phyloP scores from a whole-genome alignment of 2,113 vertebrate genomes.

The Hepsetus odoe region DNA sequence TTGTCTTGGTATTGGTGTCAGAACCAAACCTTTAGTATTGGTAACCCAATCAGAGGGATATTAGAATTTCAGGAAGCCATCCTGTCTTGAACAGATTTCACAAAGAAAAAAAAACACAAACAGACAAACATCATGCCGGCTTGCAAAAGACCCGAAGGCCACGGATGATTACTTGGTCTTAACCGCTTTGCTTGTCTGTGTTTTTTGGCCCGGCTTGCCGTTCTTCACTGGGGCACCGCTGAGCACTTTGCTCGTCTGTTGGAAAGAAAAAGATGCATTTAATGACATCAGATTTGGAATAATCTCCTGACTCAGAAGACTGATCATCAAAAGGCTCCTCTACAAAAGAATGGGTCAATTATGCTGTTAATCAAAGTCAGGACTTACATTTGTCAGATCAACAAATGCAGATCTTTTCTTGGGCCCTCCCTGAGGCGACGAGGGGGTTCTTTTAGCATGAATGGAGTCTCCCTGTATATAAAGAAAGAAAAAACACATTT shows the following conservation, averaged over 20 bases:
- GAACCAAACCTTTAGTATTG: no score
- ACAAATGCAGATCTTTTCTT: constrained; percentile 88
- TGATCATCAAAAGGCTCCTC: not conserved
- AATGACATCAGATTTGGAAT: not conserved
- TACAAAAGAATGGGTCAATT: not conserved
- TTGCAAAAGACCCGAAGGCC: no score
- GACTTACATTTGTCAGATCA: constrained; percentile 91
- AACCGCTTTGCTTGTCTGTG: constrained; percentile 29
- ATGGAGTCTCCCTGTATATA: constrained; percentile 70
- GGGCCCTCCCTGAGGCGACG: constrained; percentile 77
- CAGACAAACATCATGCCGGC: no score
- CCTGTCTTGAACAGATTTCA: no score
- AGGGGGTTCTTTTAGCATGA: constrained; percentile 77
- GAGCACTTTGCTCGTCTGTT: constrained; percentile 67
- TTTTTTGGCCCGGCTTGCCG: constrained; percentile 43
- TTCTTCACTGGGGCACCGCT: constrained; percentile 63
- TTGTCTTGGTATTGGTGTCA: no score
- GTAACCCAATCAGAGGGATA: no score
- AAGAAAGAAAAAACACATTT: not conserved
- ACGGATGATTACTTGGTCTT: constrained; percentile 65
- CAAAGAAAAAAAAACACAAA: no score
- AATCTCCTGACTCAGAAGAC: not conserved
- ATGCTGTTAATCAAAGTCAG: no score
- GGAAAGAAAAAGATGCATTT: not conserved
- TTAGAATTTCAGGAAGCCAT: no score